Evolutionary conservation across 1,140 invertebrate genomes (phyloP), one percentile per base, ranked within the genome.

Genomic region (Drosophila nikananu): DNA sequence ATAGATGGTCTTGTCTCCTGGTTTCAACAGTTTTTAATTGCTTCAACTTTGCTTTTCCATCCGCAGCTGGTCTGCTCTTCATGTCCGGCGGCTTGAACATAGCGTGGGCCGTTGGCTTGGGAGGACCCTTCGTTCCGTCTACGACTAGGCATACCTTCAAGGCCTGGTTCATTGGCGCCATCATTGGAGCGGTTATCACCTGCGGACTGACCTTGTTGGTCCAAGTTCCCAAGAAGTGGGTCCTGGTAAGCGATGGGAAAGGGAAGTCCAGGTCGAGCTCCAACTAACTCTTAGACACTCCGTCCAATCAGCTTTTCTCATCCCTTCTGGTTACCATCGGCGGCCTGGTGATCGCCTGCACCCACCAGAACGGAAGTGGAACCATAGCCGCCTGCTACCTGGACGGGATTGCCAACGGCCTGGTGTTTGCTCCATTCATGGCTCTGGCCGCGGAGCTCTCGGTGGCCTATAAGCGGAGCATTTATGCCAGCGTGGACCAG

Each of bases 31-130:
- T n/a, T n/a, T n/a, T n/a, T n/a, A n/a, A n/a, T n/a, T n/a, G n/a
- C n/a, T n/a, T n/a, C n/a, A n/a, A 13, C 3, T 49, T 7, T 12
- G 15, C 21, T 21, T 30, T 8, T 17, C 23, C 23, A 5, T n/a
- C 54, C 42, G 2, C 46, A 89, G 84, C 81, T 72, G 32, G 54
- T 3, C 55, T 91, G 6, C 82, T 89, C 60, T 89, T 89, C 48
- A 1, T 90, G 0, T 90, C 86, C 13, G 86, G 86, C 46, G 86
- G 86, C 30, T 71, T 90, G 81, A 89, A 86, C 32, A 90, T 89
- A 12, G 91, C 91, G 32, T 92, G 84, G 81, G 66, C 80, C 55
- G 21, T 76, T 13, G 84, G 84, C 2, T 84, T 84, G 30, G 70
- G 51, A 19, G 61, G 15, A 19, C 8, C 8, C 4, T 41, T 19